Conservation (phyloP, 2,888 invertebrate species). For the Noctua pronuba region DNA sequence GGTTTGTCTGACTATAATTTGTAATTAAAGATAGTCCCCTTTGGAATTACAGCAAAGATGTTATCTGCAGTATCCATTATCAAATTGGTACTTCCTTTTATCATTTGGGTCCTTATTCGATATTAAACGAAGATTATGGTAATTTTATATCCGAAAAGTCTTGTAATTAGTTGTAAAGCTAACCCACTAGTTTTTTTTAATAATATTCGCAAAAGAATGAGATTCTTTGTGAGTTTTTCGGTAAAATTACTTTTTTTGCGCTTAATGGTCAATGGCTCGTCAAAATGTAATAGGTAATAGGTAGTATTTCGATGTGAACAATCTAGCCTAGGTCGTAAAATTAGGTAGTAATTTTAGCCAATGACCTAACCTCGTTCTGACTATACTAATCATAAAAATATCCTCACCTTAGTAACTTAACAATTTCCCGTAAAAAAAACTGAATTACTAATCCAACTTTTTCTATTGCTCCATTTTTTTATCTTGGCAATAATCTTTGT, state of each 20-base stretch:
- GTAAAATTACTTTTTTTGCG: slow-evolving; percentile 18
- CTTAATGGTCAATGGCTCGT: not conserved
- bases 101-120: not conserved
- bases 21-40: not conserved
- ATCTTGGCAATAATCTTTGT: slow-evolving; percentile 14
- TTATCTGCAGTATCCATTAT: slow-evolving; percentile 10
- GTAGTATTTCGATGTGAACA: not conserved
- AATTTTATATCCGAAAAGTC: not conserved
- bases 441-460: slow-evolving; percentile 25
- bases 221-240: not conserved
- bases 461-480: slow-evolving; percentile 22
- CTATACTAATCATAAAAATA: slow-evolving; percentile 28
- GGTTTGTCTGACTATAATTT: not conserved
- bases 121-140: not conserved
- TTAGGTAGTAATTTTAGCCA: not conserved
- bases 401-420: not conserved
- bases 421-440: slow-evolving; percentile 20
- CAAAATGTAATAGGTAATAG: not conserved
- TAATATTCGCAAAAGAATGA: not conserved
- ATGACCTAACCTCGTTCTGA: slow-evolving; percentile 10
- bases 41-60: not conserved
- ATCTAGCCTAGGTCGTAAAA: slow-evolving; percentile 7
- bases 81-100: slow-evolving; percentile 26
- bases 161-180: not conserved
- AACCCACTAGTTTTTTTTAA: not conserved